phyloP scores from a whole-genome alignment of 1,140 invertebrate genomes.

The Ruditapes philippinarum region DNA sequence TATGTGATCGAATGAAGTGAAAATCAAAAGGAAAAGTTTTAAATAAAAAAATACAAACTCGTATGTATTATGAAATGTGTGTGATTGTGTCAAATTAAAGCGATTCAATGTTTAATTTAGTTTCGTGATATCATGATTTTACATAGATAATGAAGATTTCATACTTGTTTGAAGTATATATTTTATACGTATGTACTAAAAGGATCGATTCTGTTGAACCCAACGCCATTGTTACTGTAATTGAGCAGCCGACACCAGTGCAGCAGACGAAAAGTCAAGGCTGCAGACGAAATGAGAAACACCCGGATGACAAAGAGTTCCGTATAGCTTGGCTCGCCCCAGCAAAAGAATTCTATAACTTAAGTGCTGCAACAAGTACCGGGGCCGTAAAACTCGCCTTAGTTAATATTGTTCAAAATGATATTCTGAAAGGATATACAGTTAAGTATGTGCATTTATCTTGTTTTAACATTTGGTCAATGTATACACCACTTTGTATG shows the following conservation, averaged over 20 bases:
- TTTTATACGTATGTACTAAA: not conserved
- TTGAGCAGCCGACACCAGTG: not conserved
- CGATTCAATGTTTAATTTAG: too few relatives aligned
- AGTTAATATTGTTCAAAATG: not conserved
- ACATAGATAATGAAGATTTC: not conserved
- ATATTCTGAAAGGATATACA: slow-evolving; percentile 20
- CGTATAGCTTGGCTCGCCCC: slow-evolving; percentile 69
- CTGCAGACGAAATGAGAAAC: slow-evolving; percentile 28
- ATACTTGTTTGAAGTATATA: not conserved
- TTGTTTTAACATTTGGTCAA: too few relatives aligned
- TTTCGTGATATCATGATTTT: not conserved
- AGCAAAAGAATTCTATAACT: slow-evolving; percentile 59
- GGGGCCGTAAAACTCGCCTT: slow-evolving; percentile 63
- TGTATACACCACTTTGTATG: too few relatives aligned
- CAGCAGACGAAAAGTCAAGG: not conserved
- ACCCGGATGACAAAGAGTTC: slow-evolving; percentile 53
- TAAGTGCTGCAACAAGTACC: slow-evolving; percentile 61
- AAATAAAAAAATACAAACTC: not conserved
- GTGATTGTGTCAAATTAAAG: not conserved
- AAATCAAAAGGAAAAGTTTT: not conserved
- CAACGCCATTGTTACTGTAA: not conserved
- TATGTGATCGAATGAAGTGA: not conserved
- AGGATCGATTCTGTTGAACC: not conserved
- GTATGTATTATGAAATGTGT: not conserved
- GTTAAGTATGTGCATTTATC: too few relatives aligned